A percentile compares a stretch with the other conserved stretches of the same genome.
Conservation (phyloP, 2,113 vertebrate genomes). For the Gallinago media region DNA sequence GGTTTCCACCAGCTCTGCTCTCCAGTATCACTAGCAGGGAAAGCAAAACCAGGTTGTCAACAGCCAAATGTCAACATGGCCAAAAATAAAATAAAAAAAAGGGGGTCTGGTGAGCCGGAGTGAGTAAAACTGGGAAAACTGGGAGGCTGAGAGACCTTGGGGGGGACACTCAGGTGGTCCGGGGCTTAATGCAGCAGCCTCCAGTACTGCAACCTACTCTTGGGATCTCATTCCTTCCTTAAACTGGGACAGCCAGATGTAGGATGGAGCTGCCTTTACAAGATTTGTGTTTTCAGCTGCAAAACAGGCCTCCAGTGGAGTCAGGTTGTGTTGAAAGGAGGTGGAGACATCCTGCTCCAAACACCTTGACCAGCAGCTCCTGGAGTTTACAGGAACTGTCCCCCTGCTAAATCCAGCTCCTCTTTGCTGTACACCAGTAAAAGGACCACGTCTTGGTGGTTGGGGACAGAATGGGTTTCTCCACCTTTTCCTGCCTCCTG, state of each 20-base stretch:
- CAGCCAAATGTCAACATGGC: background rate
- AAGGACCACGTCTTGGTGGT: accelerated
- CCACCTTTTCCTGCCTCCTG: background rate
- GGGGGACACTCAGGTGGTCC: background rate
- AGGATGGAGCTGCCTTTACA: background rate
- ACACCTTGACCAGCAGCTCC: background rate
- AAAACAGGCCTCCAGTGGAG: background rate
- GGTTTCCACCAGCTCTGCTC: background rate
- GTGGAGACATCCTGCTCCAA: background rate
- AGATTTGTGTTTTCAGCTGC: background rate
- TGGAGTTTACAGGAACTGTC: background rate
- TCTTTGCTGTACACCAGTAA: background rate
- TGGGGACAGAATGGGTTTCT: background rate
- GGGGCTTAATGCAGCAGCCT: accelerated
- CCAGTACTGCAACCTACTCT: accelerated
- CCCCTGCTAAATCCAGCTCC: background rate
- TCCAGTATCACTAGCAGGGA: background rate
- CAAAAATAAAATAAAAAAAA: background rate
- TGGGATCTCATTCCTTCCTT: background rate
- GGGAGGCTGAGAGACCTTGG: background rate
- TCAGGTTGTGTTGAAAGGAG: background rate
- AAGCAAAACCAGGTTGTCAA: background rate
- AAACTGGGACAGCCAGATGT: background rate
- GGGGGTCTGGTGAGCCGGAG: background rate
- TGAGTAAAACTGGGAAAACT: background rate